These are phyloP conservation scores for Falco concolor DNA, from an alignment of 2,797 vertebrate species.

Conservation along the genomic window DNA sequence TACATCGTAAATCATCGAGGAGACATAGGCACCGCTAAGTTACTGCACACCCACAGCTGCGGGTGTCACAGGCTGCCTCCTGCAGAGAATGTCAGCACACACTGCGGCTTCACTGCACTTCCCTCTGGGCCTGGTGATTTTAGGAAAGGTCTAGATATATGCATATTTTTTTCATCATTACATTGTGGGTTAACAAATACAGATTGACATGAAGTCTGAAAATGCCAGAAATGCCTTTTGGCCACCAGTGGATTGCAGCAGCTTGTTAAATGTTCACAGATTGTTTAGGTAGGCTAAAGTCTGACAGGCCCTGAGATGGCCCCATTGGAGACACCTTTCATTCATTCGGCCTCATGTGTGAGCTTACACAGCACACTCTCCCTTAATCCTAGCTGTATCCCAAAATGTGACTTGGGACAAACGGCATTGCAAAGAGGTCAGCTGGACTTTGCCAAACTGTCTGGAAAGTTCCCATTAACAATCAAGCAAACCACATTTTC, in stretches of 20 bases:
- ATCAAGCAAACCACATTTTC: fast-evolving
- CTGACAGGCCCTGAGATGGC: background rate
- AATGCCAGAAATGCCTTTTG: background rate
- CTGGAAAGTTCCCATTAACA: background rate
- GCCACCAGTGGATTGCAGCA: background rate
- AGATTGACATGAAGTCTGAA: background rate
- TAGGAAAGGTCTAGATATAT: background rate
- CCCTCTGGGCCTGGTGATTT: background rate
- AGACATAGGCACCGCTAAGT: background rate
- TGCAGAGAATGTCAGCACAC: background rate
- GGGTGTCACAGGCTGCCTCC: background rate
- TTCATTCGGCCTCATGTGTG: background rate
- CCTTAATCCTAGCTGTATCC: background rate
- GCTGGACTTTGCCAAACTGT: background rate
- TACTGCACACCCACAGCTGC: background rate
- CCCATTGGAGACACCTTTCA: background rate
- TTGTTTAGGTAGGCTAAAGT: background rate
- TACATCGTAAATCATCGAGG: background rate
- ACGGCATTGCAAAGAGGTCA: background rate
- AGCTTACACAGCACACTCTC: background rate
- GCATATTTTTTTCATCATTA: background rate
- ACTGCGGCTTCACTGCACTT: background rate
- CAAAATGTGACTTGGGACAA: background rate
- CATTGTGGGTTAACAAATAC: background rate
- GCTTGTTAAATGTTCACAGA: background rate